phyloP scores from a whole-genome alignment of 2,113 vertebrate genomes.

The Epinephelus lanceolatus region DNA sequence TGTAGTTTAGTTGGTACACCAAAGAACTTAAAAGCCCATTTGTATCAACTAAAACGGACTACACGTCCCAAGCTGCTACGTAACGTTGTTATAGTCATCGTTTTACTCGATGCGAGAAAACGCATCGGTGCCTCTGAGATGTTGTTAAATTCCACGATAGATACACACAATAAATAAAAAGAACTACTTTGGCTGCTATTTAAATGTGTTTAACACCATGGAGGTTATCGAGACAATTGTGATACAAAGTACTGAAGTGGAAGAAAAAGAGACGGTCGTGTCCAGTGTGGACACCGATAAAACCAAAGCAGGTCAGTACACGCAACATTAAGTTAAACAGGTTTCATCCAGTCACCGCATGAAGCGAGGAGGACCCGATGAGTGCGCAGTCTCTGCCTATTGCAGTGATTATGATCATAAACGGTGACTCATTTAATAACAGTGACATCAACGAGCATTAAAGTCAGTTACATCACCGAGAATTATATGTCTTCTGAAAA shows the following conservation, averaged over 20 bases:
- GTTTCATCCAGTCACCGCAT: conserved; percentile 43
- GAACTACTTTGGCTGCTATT: conserved; percentile 1
- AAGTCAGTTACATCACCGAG: too few species aligned
- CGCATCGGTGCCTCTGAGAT: conserved; percentile 66
- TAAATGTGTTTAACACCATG: conserved; percentile 55
- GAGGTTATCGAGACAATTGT: conserved; percentile 79
- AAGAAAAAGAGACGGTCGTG: conserved; percentile 70
- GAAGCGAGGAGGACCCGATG: conserved; percentile 64
- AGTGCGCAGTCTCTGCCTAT: conserved; percentile 19
- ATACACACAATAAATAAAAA: conserved; percentile 5
- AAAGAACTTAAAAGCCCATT: rapidly evolving
- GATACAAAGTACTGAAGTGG: conserved; percentile 73
- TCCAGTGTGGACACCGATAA: conserved; percentile 71
- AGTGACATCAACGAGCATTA: background rate
- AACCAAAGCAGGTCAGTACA: conserved; percentile 79
- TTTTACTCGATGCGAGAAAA: conserved; percentile 56
- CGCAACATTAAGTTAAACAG: background rate
- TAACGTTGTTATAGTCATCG: conserved; percentile 79
- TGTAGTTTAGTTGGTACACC: conserved; percentile 54
- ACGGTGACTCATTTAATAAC: background rate
- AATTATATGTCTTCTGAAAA: background rate
- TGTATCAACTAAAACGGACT: conserved; percentile 36
- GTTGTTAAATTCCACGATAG: conserved; percentile 85
- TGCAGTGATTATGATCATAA: background rate
- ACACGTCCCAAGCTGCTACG: conserved; percentile 52